Evolutionary conservation across 2,113 vertebrate genomes (phyloP).

Genomic region (Sula dactylatra): DNA sequence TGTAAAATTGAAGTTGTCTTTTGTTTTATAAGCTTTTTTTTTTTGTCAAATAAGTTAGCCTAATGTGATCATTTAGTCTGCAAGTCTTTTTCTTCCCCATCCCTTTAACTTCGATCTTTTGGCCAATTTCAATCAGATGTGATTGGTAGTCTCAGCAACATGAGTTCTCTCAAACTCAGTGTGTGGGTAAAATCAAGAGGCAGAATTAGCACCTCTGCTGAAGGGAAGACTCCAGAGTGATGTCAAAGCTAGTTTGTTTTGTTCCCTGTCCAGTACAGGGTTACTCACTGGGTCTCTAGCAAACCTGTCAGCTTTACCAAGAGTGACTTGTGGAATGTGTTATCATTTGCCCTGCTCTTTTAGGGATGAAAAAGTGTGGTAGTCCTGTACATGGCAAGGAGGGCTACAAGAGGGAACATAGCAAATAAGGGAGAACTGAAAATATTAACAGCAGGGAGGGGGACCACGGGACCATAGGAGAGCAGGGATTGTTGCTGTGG

Average conservation of each 20-base stretch:
- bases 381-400: background rate
- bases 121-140: background rate
- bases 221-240: background rate
- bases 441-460: background rate
- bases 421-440: background rate
- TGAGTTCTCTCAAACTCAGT: background rate
- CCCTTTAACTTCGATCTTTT: background rate
- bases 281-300: background rate
- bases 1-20: background rate
- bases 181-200: background rate
- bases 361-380: background rate
- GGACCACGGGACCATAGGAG: background rate
- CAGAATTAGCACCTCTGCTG: background rate
- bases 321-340: background rate
- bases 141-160: accelerated
- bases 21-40: background rate
- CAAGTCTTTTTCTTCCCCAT: background rate
- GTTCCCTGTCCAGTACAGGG: background rate
- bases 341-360: background rate
- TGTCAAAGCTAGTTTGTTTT: background rate
- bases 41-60: background rate
- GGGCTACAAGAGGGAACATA: background rate
- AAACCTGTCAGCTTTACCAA: background rate
- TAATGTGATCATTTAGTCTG: background rate
- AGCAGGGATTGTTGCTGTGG: background rate